These are phyloP conservation scores for Agapetus fuscipes DNA, from an alignment of 2,888 invertebrate genomes.

Conservation along the genomic window DNA sequence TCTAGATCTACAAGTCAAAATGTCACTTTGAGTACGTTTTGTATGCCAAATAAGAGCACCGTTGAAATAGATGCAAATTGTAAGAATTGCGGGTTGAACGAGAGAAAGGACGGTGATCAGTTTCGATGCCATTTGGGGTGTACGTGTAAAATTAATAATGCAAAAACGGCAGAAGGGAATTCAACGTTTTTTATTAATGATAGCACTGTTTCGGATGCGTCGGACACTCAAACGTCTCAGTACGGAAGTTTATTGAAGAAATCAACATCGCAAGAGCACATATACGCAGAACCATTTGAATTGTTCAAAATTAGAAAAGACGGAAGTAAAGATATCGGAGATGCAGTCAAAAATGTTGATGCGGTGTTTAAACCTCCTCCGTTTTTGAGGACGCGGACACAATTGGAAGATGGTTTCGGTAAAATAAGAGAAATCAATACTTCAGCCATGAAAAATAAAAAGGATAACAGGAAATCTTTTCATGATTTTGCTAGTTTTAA, in stretches of 20 bases:
- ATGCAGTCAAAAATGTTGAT: too few relatives aligned
- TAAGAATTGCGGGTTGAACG: constrained; percentile 29
- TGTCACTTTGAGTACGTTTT: constrained; percentile 15
- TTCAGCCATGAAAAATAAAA: too few relatives aligned
- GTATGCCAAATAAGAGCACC: constrained; percentile 10
- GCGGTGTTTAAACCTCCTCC: constrained; percentile 1
- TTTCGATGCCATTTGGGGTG: constrained; percentile 40
- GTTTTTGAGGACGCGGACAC: constrained; percentile 14
- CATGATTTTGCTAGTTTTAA: too few relatives aligned
- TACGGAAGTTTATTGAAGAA: constrained; percentile 17
- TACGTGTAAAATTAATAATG: constrained; percentile 26
- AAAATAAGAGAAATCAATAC: constrained; percentile 9
- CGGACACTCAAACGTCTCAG: constrained; percentile 1
- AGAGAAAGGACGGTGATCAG: constrained; percentile 27
- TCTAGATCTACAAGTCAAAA: constrained; percentile 2
- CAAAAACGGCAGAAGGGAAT: constrained; percentile 15
- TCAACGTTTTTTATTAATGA: constrained; percentile 32
- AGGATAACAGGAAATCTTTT: too few relatives aligned
- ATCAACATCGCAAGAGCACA: constrained; percentile 40
- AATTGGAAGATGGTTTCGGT: constrained; percentile 18
- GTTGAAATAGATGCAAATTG: constrained; percentile 23
- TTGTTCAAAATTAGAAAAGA: neutral
- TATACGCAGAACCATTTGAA: constrained; percentile 53
- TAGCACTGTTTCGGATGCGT: constrained; percentile 9
- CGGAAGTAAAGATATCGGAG: too few relatives aligned